These are phyloP conservation scores for Cantharis lateralis DNA, from an alignment of 2,888 invertebrate species.

Conservation along the genomic window DNA sequence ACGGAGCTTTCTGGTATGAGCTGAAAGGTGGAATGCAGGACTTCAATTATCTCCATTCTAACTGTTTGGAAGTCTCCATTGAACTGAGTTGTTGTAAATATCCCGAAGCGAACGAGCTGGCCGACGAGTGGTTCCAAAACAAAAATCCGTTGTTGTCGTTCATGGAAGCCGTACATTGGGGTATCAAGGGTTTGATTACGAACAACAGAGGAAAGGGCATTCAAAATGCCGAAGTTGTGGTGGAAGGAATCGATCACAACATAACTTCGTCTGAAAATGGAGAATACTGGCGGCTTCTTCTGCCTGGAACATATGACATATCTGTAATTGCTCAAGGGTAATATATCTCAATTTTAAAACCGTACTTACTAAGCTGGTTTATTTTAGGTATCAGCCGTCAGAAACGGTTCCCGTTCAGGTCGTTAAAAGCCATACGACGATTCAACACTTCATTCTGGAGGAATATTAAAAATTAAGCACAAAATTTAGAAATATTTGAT, in stretches of 20 bases:
- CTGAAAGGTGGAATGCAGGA: constrained; percentile 97
- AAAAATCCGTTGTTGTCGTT: constrained; percentile 82
- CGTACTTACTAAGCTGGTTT: background rate
- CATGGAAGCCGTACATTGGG: constrained; percentile 81
- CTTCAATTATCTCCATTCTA: constrained; percentile 94
- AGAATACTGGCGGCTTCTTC: constrained; percentile 91
- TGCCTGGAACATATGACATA: constrained; percentile 84
- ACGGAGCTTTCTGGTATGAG: constrained; percentile 92
- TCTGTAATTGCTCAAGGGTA: constrained; percentile 76
- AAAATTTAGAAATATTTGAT: background rate
- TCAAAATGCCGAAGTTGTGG: constrained; percentile 73
- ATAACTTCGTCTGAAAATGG: constrained; percentile 80
- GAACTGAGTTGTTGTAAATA: constrained; percentile 97
- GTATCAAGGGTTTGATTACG: constrained; percentile 68
- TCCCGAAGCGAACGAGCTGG: constrained; percentile 72
- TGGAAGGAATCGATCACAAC: constrained; percentile 79
- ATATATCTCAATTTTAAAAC: constrained; percentile 23
- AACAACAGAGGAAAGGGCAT: constrained; percentile 64
- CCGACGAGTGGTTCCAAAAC: constrained; percentile 83
- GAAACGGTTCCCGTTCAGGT: constrained; percentile 52
- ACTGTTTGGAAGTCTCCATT: constrained; percentile 95
- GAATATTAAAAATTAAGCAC: background rate
- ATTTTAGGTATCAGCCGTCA: constrained; percentile 61
- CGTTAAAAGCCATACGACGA: constrained; percentile 39
- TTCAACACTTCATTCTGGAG: constrained; percentile 1